Evolutionary conservation across 2,113 vertebrate species (phyloP), one percentile per base, ranked within the genome.

Genomic region (Oncorhynchus clarkii): DNA sequence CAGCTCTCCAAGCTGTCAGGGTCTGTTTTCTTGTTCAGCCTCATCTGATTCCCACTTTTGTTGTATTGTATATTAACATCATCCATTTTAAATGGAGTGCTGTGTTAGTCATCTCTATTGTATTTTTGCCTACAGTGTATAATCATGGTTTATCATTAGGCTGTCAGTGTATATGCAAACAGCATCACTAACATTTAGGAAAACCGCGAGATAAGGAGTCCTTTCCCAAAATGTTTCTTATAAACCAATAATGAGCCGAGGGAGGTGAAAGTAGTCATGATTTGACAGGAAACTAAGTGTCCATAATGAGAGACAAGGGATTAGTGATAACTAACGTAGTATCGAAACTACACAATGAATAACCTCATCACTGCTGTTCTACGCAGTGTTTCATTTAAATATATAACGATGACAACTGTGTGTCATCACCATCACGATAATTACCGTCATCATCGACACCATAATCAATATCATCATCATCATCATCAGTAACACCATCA

Each of bases 191-290:
- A 64, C 14, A 34, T 68, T 18, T 39, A 27, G n/a, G 14, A 72
- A 72, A 34, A 49, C 8, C 11, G n/a, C 3, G 57, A 66, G 72
- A 73, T 26, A 8, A 70, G 9, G 2, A 45, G 39, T 45, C 8
- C 76, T 78, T 86, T 78, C 75, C 12, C 69, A 74, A 14, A 74
- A 8, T 20, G 16, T 39, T 70, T 73, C 20, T 11, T 9, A 64
- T 24, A 77, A 85, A 57, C 39, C 1, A 62, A 31, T 39, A 39
- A 39, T 73, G 81, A 81, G 12, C 12, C 1, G 4, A 73, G 69
- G 81, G 51, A 31, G 27, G 13, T 62, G 76, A 45, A 39, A 74
- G 73, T 39, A 80, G 71, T 66, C 72, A 77, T 74, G 73, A 73
- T 73, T 75, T 65, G 48, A 73, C 60, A 77, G 51, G 70, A 80